These are phyloP conservation scores for Chromoteleia sp. DNA, from an alignment of 2,888 invertebrate species.

Conservation along the genomic window DNA sequence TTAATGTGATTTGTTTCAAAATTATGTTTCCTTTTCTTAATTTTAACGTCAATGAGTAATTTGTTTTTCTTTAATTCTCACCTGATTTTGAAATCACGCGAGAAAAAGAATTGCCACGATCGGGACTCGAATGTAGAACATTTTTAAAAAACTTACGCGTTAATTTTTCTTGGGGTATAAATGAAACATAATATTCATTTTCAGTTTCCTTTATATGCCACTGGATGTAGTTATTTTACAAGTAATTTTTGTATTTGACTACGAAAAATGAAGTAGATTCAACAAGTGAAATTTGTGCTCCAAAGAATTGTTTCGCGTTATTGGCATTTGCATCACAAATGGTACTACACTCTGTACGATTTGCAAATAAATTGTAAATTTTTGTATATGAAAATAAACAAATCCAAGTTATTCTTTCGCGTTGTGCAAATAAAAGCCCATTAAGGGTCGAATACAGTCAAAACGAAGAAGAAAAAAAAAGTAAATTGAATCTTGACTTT, in stretches of 20 bases:
- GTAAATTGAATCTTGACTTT: constrained; percentile 9
- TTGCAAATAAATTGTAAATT: constrained; percentile 16
- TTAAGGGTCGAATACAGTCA: too few relatives aligned
- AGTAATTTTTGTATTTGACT: background rate
- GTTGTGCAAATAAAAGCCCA: constrained; percentile 27
- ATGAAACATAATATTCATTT: too few relatives aligned
- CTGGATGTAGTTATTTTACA: too few relatives aligned
- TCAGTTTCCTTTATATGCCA: too few relatives aligned
- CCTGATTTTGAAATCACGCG: too few relatives aligned
- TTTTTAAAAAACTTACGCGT: too few relatives aligned
- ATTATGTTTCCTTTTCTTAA: background rate
- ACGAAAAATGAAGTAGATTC: background rate
- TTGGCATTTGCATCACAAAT: constrained; percentile 40
- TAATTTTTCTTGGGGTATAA: too few relatives aligned
- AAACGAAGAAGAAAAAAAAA: background rate
- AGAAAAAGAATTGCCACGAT: too few relatives aligned
- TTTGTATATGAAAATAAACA: constrained; percentile 1
- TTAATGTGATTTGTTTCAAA: background rate
- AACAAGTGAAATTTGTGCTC: constrained; percentile 29
- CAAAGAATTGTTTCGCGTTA: constrained; percentile 57
- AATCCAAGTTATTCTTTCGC: background rate
- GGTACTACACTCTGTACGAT: constrained; percentile 25
- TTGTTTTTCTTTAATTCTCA: background rate
- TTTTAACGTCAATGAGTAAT: background rate
- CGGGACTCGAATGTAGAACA: too few relatives aligned